phyloP scores from a whole-genome alignment of 1,140 invertebrate species.

The Drosophila neocordata region DNA sequence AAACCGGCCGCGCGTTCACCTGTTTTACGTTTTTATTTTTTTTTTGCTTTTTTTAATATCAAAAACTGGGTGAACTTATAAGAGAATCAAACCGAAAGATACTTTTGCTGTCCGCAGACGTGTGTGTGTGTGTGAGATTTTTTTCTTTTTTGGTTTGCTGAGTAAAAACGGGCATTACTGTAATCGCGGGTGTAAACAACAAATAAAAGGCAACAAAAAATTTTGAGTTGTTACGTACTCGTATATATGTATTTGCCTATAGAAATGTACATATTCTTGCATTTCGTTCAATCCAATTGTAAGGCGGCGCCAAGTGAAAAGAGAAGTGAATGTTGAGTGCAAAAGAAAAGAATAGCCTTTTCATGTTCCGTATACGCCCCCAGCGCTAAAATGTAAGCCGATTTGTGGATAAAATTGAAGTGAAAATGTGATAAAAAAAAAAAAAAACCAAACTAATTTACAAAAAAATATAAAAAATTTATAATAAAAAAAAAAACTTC shows the following conservation, averaged over 20 bases:
- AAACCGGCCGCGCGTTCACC: not conserved
- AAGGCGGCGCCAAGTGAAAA: conserved; percentile 30
- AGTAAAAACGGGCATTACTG: conserved; percentile 37
- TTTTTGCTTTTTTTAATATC: conserved; percentile 12
- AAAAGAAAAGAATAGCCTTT: conserved; percentile 33
- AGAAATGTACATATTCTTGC: not conserved
- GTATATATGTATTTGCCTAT: not conserved
- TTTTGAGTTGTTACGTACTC: conserved; percentile 27
- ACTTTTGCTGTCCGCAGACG: conserved; percentile 49
- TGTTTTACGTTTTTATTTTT: not conserved
- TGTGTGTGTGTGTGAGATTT: conserved; percentile 15
- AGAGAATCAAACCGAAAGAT: conserved; percentile 36
- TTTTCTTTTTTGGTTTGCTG: conserved; percentile 41
- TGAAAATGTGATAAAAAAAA: conserved; percentile 21
- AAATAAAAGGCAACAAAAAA: conserved; percentile 13
- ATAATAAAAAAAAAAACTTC: not conserved
- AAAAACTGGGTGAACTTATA: conserved; percentile 15
- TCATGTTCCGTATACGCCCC: conserved; percentile 15
- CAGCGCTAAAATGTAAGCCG: conserved; percentile 45
- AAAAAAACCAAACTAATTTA: conserved; percentile 23
- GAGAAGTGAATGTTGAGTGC: conserved; percentile 40
- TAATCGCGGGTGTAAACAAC: conserved; percentile 62
- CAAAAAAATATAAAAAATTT: conserved; percentile 39
- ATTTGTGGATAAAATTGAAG: conserved; percentile 36
- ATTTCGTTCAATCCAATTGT: conserved; percentile 9